Evolutionary conservation across 2,888 invertebrate genomes (phyloP).

Genomic region (Labia minor): DNA sequence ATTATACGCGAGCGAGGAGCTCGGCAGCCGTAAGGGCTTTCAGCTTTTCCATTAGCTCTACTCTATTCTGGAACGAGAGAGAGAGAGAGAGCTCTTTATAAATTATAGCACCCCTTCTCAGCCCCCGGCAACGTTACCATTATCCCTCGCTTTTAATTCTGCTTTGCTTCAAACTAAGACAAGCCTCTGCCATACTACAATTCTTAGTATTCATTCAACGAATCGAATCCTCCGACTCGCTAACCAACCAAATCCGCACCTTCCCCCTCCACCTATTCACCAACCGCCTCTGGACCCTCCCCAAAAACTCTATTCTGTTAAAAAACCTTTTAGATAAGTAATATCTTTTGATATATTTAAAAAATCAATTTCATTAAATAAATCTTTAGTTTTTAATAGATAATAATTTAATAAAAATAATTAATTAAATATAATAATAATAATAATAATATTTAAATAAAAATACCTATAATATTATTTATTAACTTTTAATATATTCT

Average conservation of each 20-base stretch:
- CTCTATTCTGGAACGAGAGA: neutral
- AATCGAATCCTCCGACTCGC: neutral
- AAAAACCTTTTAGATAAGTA: neutral
- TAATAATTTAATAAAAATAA: no score
- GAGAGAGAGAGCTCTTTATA: conserved; percentile 13
- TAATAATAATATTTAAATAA: no score
- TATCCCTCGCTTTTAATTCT: conserved; percentile 3
- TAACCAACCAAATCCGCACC: neutral
- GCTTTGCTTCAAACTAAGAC: conserved; percentile 13
- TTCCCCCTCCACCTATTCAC: no score
- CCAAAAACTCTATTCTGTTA: neutral
- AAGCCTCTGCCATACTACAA: neutral
- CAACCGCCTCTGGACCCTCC: no score
- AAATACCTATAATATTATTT: no score
- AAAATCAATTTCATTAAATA: no score
- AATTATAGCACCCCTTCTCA: neutral
- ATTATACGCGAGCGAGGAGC: neutral
- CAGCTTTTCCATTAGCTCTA: neutral
- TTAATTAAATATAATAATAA: no score
- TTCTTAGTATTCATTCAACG: conserved; percentile 8
- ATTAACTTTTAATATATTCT: no score
- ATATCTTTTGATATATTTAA: no score
- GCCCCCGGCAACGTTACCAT: neutral
- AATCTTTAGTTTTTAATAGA: no score
- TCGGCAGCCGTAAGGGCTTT: neutral